Conservation (phyloP, 2,888 invertebrate genomes). For the Thalpophila matura region DNA sequence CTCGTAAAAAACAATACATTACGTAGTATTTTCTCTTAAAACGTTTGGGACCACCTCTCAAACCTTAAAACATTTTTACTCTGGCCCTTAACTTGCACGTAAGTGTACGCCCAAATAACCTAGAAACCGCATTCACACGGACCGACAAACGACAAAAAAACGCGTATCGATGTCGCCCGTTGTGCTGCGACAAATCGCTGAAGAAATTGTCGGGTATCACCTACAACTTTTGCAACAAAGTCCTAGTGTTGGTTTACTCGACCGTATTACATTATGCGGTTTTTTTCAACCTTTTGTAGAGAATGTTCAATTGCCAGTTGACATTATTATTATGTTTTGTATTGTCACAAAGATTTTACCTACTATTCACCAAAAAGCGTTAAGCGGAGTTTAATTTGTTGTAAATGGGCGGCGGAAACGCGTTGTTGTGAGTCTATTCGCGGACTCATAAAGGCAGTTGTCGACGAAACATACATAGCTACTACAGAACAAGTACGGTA, state of each 20-base stretch:
- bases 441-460: not conserved
- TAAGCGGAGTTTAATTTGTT: slow-evolving; percentile 56
- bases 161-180: slow-evolving; percentile 67
- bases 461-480: not conserved
- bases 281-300: slow-evolving; percentile 45
- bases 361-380: slow-evolving; percentile 45
- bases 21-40: too few species aligned
- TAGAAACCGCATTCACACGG: slow-evolving; percentile 77
- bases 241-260: slow-evolving; percentile 57
- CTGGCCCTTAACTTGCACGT: slow-evolving; percentile 26
- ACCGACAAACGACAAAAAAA: slow-evolving; percentile 59
- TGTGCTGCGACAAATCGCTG: slow-evolving; percentile 63
- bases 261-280: slow-evolving; percentile 42
- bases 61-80: not conserved
- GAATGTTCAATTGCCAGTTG: slow-evolving; percentile 64
- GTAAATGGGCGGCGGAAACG: slow-evolving; percentile 42
- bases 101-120: slow-evolving; percentile 70
- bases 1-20: too few species aligned
- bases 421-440: slow-evolving; percentile 8
- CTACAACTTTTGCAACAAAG: slow-evolving; percentile 55
- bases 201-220: slow-evolving; percentile 62
- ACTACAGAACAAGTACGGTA: too few species aligned
- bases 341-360: slow-evolving; percentile 23
- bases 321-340: slow-evolving; percentile 59
- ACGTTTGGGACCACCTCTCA: too few species aligned